Conservation (phyloP, 2,113 vertebrate species). For the Ceuthmochares aereus region DNA sequence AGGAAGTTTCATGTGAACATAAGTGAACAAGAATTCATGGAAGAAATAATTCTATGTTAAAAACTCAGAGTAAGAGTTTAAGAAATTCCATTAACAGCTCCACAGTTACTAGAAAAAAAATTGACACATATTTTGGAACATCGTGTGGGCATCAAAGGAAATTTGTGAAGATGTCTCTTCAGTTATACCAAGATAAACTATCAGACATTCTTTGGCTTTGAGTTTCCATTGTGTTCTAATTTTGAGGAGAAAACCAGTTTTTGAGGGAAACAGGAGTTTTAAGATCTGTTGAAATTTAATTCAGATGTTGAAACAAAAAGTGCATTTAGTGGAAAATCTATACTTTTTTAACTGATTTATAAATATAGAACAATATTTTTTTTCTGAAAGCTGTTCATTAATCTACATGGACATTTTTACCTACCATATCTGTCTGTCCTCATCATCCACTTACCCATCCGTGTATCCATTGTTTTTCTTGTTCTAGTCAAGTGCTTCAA, state of each 20-base stretch:
- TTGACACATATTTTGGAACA: neutral
- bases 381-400: neutral
- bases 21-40: neutral
- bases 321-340: neutral
- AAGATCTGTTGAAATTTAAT: neutral
- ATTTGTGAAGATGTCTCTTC: neutral
- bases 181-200: accelerated
- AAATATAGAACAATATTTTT: neutral
- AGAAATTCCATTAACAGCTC: neutral
- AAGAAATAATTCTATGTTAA: neutral
- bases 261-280: neutral
- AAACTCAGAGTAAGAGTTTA: neutral
- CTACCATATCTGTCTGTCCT: neutral
- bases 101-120: neutral
- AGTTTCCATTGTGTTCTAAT: neutral
- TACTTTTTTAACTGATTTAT: neutral
- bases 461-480: neutral
- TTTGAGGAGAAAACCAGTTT: neutral
- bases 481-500: neutral
- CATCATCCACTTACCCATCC: neutral
- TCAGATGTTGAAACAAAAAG: neutral
- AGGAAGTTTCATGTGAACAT: neutral
- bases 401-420: neutral
- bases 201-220: neutral
- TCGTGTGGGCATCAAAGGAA: neutral